Evolutionary conservation across 2,797 vertebrate species (phyloP).

Genomic region (Rachycentron canadum): DNA sequence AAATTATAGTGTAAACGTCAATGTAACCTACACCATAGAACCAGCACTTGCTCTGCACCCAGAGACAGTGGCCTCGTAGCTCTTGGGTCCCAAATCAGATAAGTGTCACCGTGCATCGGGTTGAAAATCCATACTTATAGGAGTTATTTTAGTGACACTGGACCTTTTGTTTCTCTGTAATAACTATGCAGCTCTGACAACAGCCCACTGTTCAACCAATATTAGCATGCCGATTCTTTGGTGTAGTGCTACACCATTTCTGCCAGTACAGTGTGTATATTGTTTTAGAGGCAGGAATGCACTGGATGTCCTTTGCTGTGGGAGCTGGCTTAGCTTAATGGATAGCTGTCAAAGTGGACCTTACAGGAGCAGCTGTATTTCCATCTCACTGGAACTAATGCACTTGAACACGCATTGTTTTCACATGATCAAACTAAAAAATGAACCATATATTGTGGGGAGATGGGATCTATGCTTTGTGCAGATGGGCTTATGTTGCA

Average conservation of each 20-base stretch:
- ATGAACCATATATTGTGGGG: not conserved
- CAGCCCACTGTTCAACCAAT: constrained; percentile 87
- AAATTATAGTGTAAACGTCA: not conserved
- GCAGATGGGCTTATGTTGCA: not conserved
- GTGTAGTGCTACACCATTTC: constrained; percentile 90
- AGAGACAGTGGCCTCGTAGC: constrained; percentile 33
- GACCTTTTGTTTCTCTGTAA: constrained; percentile 88
- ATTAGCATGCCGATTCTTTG: constrained; percentile 93
- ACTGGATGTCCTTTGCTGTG: constrained; percentile 78
- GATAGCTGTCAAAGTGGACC: constrained; percentile 70
- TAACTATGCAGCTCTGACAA: constrained; percentile 91
- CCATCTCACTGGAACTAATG: constrained; percentile 24
- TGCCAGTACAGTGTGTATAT: constrained; percentile 85
- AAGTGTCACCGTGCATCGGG: constrained; percentile 78
- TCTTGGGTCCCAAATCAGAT: constrained; percentile 72
- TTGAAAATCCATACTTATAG: constrained; percentile 86
- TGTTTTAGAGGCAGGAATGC: constrained; percentile 84
- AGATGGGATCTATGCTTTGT: not conserved
- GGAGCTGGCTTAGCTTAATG: constrained; percentile 68
- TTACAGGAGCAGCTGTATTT: constrained; percentile 39
- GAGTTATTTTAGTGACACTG: constrained; percentile 89
- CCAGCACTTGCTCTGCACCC: constrained; percentile 20
- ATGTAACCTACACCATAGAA: not conserved
- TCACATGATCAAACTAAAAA: constrained; percentile 20
- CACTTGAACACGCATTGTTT: not conserved